Evolutionary conservation across 2,113 vertebrate genomes (phyloP).

Genomic region (Lutjanus erythropterus): DNA sequence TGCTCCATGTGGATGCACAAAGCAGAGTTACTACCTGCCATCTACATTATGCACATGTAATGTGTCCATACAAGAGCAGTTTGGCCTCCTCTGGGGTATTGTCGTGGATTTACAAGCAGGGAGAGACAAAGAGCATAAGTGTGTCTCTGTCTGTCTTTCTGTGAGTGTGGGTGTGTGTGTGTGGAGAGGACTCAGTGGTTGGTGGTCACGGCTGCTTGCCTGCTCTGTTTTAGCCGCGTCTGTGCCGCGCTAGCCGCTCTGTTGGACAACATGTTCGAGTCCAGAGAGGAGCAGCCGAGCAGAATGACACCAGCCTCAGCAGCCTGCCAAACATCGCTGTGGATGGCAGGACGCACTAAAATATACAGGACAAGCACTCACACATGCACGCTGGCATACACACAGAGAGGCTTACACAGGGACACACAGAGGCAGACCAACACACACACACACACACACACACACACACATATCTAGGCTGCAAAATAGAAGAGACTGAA

Average conservation of each 20-base stretch:
- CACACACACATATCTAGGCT: constrained; percentile 3
- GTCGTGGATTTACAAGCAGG: constrained; percentile 54
- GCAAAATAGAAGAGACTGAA: constrained; percentile 16
- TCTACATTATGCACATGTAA: constrained; percentile 65
- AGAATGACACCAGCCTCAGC: constrained; percentile 76
- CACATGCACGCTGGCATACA: not conserved
- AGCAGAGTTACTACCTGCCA: constrained; percentile 43
- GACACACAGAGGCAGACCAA: not conserved
- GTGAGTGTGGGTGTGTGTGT: constrained; percentile 12
- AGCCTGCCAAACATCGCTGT: constrained; percentile 68
- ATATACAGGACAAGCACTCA: constrained; percentile 47
- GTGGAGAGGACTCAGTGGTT: constrained; percentile 36
- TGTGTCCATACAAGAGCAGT: constrained; percentile 47
- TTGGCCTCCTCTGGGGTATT: constrained; percentile 40
- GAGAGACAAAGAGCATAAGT: constrained; percentile 56
- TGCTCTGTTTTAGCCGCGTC: constrained; percentile 61
- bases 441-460: not conserved
- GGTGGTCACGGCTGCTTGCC: constrained; percentile 67
- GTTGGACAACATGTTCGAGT: constrained; percentile 76
- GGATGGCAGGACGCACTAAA: constrained; percentile 52
- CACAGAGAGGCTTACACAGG: not conserved
- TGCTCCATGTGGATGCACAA: constrained; percentile 42
- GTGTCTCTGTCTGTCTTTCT: constrained; percentile 1
- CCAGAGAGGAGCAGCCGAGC: constrained; percentile 72
- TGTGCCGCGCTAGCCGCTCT: constrained; percentile 64